A percentile compares a stretch with the other conserved stretches of the same genome.
Evolutionary conservation across 2,113 vertebrate genomes (phyloP).

Genomic region (Rhabdornis inornatus): DNA sequence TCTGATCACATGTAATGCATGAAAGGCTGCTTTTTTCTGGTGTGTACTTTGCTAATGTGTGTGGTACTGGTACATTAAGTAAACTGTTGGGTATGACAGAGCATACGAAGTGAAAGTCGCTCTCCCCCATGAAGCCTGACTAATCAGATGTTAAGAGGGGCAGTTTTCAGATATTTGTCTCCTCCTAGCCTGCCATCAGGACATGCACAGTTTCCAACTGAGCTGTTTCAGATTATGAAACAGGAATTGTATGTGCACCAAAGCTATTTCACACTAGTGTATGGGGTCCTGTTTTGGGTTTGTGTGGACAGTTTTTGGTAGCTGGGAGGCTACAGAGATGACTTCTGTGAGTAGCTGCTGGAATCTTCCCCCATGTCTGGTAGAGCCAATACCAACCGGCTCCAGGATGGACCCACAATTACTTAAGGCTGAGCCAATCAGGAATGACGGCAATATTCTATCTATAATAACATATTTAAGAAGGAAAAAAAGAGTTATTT

Average conservation of each 20-base stretch:
- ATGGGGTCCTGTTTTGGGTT: background rate
- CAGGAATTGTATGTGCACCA: background rate
- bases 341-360: background rate
- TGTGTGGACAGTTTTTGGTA: background rate
- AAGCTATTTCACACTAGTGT: background rate
- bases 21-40: slow-evolving; percentile 19
- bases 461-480: background rate
- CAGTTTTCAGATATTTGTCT: background rate
- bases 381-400: background rate
- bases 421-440: background rate
- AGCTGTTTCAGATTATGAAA: background rate
- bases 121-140: background rate
- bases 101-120: background rate
- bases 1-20: background rate
- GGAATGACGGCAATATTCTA: background rate
- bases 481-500: background rate
- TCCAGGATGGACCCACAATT: background rate
- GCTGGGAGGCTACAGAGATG: background rate
- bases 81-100: background rate
- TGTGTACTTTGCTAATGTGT: slow-evolving; percentile 27
- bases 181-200: background rate
- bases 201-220: background rate
- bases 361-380: background rate
- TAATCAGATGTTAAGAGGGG: background rate
- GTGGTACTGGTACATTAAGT: background rate